These are phyloP conservation scores for Amitus sp. DNA, from an alignment of 2,888 invertebrate species.

Conservation along the genomic window DNA sequence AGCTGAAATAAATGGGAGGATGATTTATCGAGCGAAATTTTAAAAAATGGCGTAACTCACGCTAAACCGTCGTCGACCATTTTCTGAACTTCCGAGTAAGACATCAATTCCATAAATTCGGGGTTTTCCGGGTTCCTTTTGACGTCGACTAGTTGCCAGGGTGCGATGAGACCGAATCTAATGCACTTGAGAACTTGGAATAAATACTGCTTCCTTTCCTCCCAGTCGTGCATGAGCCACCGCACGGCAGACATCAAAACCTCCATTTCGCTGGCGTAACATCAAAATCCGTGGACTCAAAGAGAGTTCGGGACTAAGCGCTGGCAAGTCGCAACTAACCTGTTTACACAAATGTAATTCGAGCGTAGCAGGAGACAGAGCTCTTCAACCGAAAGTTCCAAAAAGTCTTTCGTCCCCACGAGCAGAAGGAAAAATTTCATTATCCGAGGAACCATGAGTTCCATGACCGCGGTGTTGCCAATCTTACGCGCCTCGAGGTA, in stretches of 20 bases:
- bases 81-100: slow-evolving; percentile 75
- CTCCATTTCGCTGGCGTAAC: slow-evolving; percentile 80
- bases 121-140: slow-evolving; percentile 78
- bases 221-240: slow-evolving; percentile 81
- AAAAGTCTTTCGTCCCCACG: slow-evolving; percentile 80
- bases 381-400: slow-evolving; percentile 74
- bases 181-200: slow-evolving; percentile 76
- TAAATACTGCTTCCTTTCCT: slow-evolving; percentile 69
- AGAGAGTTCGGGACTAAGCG: too few relatives aligned
- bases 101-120: slow-evolving; percentile 77
- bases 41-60: slow-evolving; percentile 67
- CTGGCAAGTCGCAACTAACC: slow-evolving; percentile 65
- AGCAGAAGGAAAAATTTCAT: slow-evolving; percentile 80
- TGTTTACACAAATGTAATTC: slow-evolving; percentile 79
- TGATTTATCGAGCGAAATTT: too few relatives aligned
- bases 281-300: too few relatives aligned
- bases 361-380: slow-evolving; percentile 76
- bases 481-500: slow-evolving; percentile 72
- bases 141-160: slow-evolving; percentile 83
- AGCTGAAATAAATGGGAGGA: slow-evolving; percentile 65
- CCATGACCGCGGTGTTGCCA: slow-evolving; percentile 72
- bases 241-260: slow-evolving; percentile 83
- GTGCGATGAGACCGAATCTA: slow-evolving; percentile 81
- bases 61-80: slow-evolving; percentile 84
- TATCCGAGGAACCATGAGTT: slow-evolving; percentile 79